Conservation (phyloP, 2,888 invertebrate species). For the Ditylenchus weischeri region DNA sequence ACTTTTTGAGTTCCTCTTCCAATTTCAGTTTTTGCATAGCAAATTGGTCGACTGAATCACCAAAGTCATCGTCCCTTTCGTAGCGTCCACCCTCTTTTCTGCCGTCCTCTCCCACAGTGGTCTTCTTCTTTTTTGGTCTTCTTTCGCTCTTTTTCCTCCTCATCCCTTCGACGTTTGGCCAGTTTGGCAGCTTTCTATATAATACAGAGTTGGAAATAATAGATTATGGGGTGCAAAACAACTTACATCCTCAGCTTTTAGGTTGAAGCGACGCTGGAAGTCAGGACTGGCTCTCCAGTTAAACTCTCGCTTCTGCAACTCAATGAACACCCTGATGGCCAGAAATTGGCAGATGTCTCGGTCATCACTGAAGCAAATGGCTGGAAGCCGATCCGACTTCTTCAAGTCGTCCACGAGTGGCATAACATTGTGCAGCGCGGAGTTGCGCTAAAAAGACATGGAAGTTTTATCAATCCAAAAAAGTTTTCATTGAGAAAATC, state of each 20-base stretch:
- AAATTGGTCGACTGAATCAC: constrained; percentile 41
- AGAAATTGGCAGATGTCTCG: constrained; percentile 51
- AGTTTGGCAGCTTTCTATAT: constrained; percentile 46
- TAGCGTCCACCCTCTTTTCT: constrained; percentile 27
- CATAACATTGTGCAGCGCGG: constrained; percentile 48
- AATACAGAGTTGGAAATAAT: neutral
- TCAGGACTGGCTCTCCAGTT: constrained; percentile 48
- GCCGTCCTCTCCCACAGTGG: constrained; percentile 27
- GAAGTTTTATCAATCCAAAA: no score
- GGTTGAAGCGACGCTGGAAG: constrained; percentile 49
- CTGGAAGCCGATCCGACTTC: constrained; percentile 49
- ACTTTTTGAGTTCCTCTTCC: constrained; percentile 47
- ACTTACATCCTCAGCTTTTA: constrained; percentile 50
- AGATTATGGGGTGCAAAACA: neutral
- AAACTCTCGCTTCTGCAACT: constrained; percentile 45
- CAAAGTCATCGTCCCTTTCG: constrained; percentile 20
- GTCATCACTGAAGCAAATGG: constrained; percentile 57
- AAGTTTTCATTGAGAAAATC: no score
- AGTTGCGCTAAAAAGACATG: constrained; percentile 15
- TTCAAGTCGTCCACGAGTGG: constrained; percentile 48
- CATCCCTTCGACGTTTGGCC: constrained; percentile 54
- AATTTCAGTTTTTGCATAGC: constrained; percentile 45
- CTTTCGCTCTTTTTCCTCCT: constrained; percentile 42
- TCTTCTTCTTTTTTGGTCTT: constrained; percentile 35
- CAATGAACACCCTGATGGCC: constrained; percentile 42